Evolutionary conservation across 2,888 invertebrate species (phyloP), one percentile per base, ranked within the genome.

Genomic region (Tachystola acroxantha): DNA sequence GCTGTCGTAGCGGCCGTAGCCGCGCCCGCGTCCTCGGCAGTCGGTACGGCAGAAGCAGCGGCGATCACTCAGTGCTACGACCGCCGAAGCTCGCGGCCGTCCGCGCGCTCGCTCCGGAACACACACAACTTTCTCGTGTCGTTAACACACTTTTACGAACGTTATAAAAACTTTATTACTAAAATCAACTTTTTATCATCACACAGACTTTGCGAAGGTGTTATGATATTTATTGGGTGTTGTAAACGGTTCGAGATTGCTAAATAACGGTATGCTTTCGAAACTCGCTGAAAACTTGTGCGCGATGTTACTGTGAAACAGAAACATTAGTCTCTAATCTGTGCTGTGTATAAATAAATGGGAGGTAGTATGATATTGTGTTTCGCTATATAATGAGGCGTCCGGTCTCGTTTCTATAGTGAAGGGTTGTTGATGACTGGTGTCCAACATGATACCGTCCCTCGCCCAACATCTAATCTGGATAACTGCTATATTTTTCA

Each of bases 21-120:
- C 41, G 33, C 52, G 62, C 59, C 58, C n/a, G n/a, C n/a, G 57
- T 43, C 45, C 46, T n/a, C n/a, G n/a, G 48, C 53, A 37, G 39
- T 24, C 46, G 45, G 49, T 10, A 12, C 25, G 10, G 13, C 53
- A n/a, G 52, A 56, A 46, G 41, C 45, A 33, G 28, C 40, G 48
- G 51, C 53, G 40, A 42, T 44, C 37, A 43, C 50, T 69, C 73
- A 82, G 82, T 79, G 65, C 65, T 69, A 67, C 73, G 67, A 59
- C 43, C 53, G 66, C 57, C 66, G 64, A 61, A 62, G 64, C 66
- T 58, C 64, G 55, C 63, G 60, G 48, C 63, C 72, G 62, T 57
- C 58, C 62, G 57, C 55, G 65, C 65, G 64, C 54, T 56, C 57
- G 43, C 49, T 42, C 48, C 51, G 52, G 6, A 24, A 5, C 48